phyloP scores from a whole-genome alignment of 1,140 invertebrate genomes.

The Probaryconus sp. region DNA sequence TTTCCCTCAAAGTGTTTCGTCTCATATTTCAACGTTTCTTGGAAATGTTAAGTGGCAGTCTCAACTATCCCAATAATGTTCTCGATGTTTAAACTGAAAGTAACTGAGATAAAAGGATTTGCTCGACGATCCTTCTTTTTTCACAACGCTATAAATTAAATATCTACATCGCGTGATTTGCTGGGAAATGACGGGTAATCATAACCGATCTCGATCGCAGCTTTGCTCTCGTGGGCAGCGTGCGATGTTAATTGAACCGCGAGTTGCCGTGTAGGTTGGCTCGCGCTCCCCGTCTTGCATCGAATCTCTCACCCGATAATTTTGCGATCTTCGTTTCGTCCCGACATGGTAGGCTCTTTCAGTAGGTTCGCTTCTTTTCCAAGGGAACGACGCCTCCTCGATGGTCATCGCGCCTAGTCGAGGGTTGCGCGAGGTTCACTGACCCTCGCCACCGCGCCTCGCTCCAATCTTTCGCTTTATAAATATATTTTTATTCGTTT shows the following conservation, averaged over 20 bases:
- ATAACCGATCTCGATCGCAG: slow-evolving; percentile 49
- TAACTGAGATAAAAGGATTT: no score
- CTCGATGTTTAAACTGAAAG: no score
- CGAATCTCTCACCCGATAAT: slow-evolving; percentile 55
- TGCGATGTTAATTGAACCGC: slow-evolving; percentile 61
- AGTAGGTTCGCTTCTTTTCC: no score
- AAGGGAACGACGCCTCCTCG: slow-evolving; percentile 51
- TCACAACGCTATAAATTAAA: no score
- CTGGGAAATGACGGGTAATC: slow-evolving; percentile 46
- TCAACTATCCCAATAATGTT: no score
- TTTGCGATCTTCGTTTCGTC: slow-evolving; percentile 43
- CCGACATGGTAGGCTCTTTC: no score
- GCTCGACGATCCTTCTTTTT: no score
- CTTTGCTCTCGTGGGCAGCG: no score
- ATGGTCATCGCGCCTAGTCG: slow-evolving; percentile 44
- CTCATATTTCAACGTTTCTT: no score
- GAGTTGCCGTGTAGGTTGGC: slow-evolving; percentile 34
- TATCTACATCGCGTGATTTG: slow-evolving; percentile 42
- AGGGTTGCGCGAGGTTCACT: slow-evolving; percentile 48
- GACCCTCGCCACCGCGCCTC: slow-evolving; percentile 36
- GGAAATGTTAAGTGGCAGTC: no score
- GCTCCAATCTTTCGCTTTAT: slow-evolving; percentile 9
- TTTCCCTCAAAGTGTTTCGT: no score
- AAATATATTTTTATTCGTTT: slow-evolving; percentile 2
- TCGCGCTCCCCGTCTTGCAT: slow-evolving; percentile 47